phyloP scores from a whole-genome alignment of 2,888 invertebrate genomes.

The Drosophila dives region DNA sequence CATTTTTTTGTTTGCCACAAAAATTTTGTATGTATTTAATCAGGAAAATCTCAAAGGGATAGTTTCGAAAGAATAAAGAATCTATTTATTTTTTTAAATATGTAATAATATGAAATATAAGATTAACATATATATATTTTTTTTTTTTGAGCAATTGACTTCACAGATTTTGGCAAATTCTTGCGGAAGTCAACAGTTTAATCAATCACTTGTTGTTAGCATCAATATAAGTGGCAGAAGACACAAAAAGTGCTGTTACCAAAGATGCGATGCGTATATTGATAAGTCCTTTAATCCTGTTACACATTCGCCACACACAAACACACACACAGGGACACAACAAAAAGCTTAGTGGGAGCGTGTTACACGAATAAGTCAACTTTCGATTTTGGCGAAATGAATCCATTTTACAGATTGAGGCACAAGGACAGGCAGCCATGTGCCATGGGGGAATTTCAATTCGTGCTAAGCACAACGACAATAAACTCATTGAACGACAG shows the following conservation, averaged over 20 bases:
- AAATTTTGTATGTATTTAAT: not conserved
- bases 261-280: conserved; percentile 69
- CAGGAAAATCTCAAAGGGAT: too few relatives aligned
- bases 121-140: not conserved
- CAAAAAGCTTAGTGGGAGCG: conserved; percentile 34
- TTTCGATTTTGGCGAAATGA: conserved; percentile 77
- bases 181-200: conserved; percentile 53
- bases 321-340: conserved; percentile 13
- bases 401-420: conserved; percentile 77
- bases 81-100: not conserved
- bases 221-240: conserved; percentile 38
- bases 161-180: not conserved
- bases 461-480: conserved; percentile 68
- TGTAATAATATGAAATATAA: not conserved
- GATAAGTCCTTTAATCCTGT: conserved; percentile 76
- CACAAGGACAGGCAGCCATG: conserved; percentile 23
- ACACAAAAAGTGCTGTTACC: conserved; percentile 30
- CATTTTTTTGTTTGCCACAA: not conserved
- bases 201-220: conserved; percentile 68
- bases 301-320: conserved; percentile 16
- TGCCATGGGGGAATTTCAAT: conserved; percentile 67
- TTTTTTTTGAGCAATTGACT: not conserved
- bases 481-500: conserved; percentile 71
- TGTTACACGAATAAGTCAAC: conserved; percentile 64
- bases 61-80: too few relatives aligned